Evolutionary conservation across 2,888 invertebrate species (phyloP).

Genomic region (Drosophila atroscutellata): DNA sequence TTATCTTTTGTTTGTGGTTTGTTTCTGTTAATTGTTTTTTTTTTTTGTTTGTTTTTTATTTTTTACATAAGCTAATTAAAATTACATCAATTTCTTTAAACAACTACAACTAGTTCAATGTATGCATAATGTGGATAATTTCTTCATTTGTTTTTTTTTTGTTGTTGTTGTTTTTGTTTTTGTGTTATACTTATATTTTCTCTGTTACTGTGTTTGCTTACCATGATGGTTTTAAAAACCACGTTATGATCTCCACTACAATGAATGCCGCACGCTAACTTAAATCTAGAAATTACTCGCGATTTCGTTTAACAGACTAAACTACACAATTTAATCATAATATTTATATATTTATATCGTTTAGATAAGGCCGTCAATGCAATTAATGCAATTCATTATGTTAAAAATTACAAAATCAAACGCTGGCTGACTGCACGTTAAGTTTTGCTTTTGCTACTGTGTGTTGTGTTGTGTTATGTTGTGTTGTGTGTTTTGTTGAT

Average conservation of each 20-base stretch:
- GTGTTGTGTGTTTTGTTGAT: conserved; percentile 19
- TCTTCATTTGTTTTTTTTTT: conserved; percentile 25
- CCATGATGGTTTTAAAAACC: conserved; percentile 70
- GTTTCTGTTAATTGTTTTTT: conserved; percentile 48
- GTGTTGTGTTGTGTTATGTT: neutral
- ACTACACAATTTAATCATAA: conserved; percentile 69
- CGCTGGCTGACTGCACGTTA: conserved; percentile 64
- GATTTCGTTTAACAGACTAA: conserved; percentile 76
- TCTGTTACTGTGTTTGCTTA: conserved; percentile 17
- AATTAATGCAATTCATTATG: conserved; percentile 69
- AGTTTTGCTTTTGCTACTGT: conserved; percentile 41
- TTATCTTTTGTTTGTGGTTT: conserved; percentile 37
- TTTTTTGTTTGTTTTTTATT: conserved; percentile 14
- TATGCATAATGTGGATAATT: conserved; percentile 55
- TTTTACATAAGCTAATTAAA: conserved; percentile 63
- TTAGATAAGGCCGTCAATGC: conserved; percentile 78
- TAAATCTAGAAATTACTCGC: conserved; percentile 62
- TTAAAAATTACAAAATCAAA: conserved; percentile 70
- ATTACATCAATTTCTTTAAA: conserved; percentile 68
- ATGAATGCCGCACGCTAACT: conserved; percentile 42
- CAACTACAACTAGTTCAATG: conserved; percentile 71
- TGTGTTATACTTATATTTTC: conserved; percentile 11
- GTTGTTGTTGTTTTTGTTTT: neutral
- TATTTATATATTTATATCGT: conserved; percentile 69
- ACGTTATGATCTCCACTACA: conserved; percentile 34